These are phyloP conservation scores for Zaprionus lachaisei DNA, from an alignment of 1,140 invertebrate genomes.

Conservation along the genomic window DNA sequence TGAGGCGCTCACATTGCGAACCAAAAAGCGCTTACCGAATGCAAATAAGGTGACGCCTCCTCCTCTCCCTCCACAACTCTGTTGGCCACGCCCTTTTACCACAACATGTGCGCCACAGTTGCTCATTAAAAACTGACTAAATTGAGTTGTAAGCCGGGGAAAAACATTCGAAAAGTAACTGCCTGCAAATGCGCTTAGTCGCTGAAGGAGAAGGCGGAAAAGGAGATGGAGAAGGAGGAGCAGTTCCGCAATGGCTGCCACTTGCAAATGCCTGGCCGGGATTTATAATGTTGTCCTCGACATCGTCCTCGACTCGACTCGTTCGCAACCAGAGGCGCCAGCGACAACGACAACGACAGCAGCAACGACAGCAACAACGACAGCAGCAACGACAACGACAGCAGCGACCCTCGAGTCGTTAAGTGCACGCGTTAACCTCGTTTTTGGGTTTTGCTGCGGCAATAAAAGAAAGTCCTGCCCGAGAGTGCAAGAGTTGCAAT, in stretches of 20 bases:
- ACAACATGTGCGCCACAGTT: conserved; percentile 53
- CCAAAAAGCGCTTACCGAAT: conserved; percentile 72
- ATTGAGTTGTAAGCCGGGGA: conserved; percentile 70
- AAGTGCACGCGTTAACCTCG: conserved; percentile 81
- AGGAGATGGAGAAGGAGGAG: background rate
- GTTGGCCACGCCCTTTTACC: conserved; percentile 3
- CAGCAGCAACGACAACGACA: conserved; percentile 11
- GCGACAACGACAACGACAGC: conserved; percentile 4
- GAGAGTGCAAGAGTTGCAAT: conserved; percentile 39
- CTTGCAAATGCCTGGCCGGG: conserved; percentile 78
- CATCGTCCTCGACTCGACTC: conserved; percentile 52
- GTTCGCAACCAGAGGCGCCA: too few relatives aligned
- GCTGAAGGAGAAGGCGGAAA: background rate
- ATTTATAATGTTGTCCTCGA: conserved; percentile 81
- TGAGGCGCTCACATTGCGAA: conserved; percentile 42
- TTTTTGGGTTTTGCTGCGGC: conserved; percentile 60
- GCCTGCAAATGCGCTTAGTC: conserved; percentile 56
- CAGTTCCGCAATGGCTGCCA: conserved; percentile 62
- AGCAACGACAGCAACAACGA: background rate
- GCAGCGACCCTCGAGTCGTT: conserved; percentile 71
- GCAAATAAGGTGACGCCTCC: conserved; percentile 56
- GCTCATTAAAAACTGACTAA: conserved; percentile 80
- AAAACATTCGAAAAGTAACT: conserved; percentile 60
- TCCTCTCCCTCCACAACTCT: background rate
- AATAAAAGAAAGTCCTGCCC: conserved; percentile 46